phyloP scores from a whole-genome alignment of 2,888 invertebrate species.

The Dicyrtoma fusca region DNA sequence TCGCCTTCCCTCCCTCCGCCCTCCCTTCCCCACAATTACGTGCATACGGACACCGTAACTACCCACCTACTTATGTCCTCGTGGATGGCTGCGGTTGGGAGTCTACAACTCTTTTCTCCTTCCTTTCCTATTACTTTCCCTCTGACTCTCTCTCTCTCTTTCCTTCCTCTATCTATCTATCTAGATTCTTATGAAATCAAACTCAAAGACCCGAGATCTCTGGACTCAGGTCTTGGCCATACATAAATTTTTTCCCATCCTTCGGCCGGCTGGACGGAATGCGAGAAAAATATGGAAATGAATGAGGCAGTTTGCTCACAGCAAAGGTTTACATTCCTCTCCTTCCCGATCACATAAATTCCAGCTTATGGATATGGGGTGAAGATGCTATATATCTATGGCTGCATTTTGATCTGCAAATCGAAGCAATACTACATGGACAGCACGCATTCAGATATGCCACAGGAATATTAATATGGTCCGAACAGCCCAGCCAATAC shows the following conservation, averaged over 20 bases:
- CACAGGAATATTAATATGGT: slow-evolving; percentile 48
- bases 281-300: slow-evolving; percentile 55
- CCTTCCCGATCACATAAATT: slow-evolving; percentile 50
- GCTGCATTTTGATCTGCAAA: slow-evolving; percentile 45
- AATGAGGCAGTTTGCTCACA: slow-evolving; percentile 47
- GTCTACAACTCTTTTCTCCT: slow-evolving; percentile 23
- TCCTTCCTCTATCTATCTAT: slow-evolving; percentile 36
- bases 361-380: slow-evolving; percentile 53
- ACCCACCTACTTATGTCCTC: no score
- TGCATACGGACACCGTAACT: no score
- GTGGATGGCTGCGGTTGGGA: no score
- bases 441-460: slow-evolving; percentile 42
- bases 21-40: slow-evolving; percentile 16
- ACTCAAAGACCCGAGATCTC: slow-evolving; percentile 12
- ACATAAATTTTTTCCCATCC: slow-evolving; percentile 49
- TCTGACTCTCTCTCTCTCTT: slow-evolving; percentile 18
- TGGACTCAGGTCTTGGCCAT: slow-evolving; percentile 53
- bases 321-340: slow-evolving; percentile 32
- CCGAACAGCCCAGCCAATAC: slow-evolving; percentile 9
- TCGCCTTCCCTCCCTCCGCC: slow-evolving; percentile 4
- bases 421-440: slow-evolving; percentile 47
- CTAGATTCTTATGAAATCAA: slow-evolving; percentile 20
- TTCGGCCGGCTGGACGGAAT: slow-evolving; percentile 48
- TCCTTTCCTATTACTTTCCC: background rate
- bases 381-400: slow-evolving; percentile 49